Evolutionary conservation across 2,797 vertebrate species (phyloP).

Genomic region (Tadarida brasiliensis): DNA sequence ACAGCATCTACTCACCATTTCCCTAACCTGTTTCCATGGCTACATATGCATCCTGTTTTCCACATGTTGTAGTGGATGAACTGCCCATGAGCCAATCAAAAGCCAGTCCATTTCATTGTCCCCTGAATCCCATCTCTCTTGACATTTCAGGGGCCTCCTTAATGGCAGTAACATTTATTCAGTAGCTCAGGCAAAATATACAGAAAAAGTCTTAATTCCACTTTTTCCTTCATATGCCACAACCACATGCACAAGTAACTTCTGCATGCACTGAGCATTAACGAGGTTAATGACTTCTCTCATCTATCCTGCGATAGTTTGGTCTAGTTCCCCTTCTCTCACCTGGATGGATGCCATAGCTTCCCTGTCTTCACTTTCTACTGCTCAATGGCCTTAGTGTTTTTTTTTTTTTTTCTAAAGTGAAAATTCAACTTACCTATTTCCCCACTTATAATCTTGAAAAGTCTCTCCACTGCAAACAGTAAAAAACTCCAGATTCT

Average conservation of each 20-base stretch:
- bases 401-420: not conserved
- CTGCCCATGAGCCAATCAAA: not conserved
- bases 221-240: not conserved
- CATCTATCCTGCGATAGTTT: not conserved
- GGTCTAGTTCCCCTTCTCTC: not conserved
- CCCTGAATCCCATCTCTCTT: not conserved
- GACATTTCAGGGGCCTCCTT: not conserved
- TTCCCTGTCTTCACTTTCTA: not conserved
- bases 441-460: not conserved
- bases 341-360: not conserved
- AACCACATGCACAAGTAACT: not conserved
- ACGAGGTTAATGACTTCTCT: not conserved
- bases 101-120: not conserved
- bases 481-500: not conserved
- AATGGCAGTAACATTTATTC: not conserved
- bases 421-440: not conserved
- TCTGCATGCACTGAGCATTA: not conserved
- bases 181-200: not conserved
- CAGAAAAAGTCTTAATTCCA: not conserved
- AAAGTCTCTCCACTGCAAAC: not conserved
- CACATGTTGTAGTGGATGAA: not conserved
- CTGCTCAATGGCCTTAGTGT: not conserved
- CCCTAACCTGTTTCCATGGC: not conserved
- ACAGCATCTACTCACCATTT: not conserved
- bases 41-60: not conserved